Base-by-base conservation (phyloP, 2,113 vertebrate genomes). In the Oreochromis spilurus region DNA sequence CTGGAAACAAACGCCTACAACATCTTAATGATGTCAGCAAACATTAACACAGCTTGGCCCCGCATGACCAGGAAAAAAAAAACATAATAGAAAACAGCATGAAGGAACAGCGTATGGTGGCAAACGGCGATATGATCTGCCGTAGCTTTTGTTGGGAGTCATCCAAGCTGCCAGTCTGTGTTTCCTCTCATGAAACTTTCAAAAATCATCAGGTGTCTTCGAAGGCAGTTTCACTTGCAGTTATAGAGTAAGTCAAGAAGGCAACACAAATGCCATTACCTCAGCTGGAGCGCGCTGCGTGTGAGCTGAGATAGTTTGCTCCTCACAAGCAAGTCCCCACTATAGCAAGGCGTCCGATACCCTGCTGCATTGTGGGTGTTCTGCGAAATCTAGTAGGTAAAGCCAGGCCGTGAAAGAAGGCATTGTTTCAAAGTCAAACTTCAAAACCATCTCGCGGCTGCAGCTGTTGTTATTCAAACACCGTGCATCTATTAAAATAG, bases 341-440 rank as follows among this genome's bases (percentile, higher is more conserved):
- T 40, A 34, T 24, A 45, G 50, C 40, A 31, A 24, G 45, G 45
- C 29, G 7, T 50, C 55, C 10, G 9, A 60, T n/a, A 29, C 58
- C 57, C 82, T 2, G 43, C 85, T 92, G 91, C 89, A 87, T 84
- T 92, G 88, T 87, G 89, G 87, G 91, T 84, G 84, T 93, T 93
- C 81, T 84, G 29, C 45, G 48, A 58, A 40, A 67, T 87, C 62
- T 62, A 84, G 84, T 19, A 86, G 88, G 90, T 81, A 82, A 83
- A 87, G 67, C 12, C 1, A 4, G 34, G 14, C 31, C 21, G 34
- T 78, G 57, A 90, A 86, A 90, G 89, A 88, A 91, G 92, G 53
- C 83, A 78, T 48, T 5, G 1, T 81, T 81, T 70, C 62, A 58
- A 38, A 79, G 84, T 58, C 88, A 88, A 72, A 89, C 88, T 85